Percentiles rank a stretch among this genome's conserved stretches.
Conservation (phyloP, 2,797 vertebrate species). For the Poliocrania exsul region DNA sequence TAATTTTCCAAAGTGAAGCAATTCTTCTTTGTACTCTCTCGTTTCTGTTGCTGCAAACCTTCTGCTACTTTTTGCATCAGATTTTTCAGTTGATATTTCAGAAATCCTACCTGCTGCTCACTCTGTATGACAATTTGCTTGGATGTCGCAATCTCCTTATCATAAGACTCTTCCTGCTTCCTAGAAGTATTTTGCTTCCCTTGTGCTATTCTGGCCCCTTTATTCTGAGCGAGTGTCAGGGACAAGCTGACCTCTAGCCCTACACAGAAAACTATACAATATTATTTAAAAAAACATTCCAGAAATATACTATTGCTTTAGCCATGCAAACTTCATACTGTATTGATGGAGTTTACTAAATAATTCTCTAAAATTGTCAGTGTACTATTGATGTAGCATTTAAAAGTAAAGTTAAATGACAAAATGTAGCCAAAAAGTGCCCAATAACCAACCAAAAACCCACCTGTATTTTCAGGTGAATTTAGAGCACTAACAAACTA, state of each 20-base stretch:
- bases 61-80: background rate
- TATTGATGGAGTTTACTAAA: background rate
- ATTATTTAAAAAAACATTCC: background rate
- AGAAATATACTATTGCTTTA: background rate
- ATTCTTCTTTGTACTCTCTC: background rate
- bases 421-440: background rate
- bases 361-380: background rate
- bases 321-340: background rate
- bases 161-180: background rate
- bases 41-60: background rate
- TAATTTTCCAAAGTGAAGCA: background rate
- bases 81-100: background rate
- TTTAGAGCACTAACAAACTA: background rate
- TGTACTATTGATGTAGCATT: background rate
- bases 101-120: background rate
- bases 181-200: background rate
- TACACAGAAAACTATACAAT: background rate
- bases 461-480: background rate
- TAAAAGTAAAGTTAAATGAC: background rate
- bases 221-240: background rate
- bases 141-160: background rate
- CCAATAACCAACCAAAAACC: background rate
- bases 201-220: background rate
- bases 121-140: background rate
- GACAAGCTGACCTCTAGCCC: background rate